phyloP scores from a whole-genome alignment of 2,888 invertebrate species.

The Dasypolia templi region DNA sequence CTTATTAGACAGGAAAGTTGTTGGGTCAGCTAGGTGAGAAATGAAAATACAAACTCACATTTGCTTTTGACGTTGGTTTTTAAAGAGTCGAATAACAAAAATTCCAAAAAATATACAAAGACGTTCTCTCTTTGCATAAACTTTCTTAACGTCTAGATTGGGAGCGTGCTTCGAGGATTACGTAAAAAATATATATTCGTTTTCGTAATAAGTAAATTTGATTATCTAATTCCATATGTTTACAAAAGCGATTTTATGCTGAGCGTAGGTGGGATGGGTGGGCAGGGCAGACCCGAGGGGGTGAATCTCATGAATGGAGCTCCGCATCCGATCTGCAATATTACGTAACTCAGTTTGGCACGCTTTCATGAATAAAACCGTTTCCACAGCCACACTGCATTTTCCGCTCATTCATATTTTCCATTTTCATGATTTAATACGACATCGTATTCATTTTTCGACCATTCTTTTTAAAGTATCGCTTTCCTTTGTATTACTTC shows the following conservation, averaged over 20 bases:
- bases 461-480: conserved; percentile 32
- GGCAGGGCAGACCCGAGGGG: conserved; percentile 48
- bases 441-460: conserved; percentile 18
- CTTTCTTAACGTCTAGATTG: conserved; percentile 43
- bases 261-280: conserved; percentile 50
- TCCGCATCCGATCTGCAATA: conserved; percentile 83
- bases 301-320: conserved; percentile 78
- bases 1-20: not conserved
- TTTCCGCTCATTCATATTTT: conserved; percentile 56
- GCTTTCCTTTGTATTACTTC: conserved; percentile 48
- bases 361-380: conserved; percentile 69
- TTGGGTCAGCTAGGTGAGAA: not conserved
- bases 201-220: conserved; percentile 48
- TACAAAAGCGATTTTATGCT: conserved; percentile 57
- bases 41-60: conserved; percentile 7
- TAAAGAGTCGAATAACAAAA: not conserved
- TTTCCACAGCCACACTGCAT: conserved; percentile 50
- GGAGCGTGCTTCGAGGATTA: conserved; percentile 20
- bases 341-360: conserved; percentile 82
- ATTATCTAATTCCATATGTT: conserved; percentile 60
- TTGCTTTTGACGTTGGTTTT: not conserved
- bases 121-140: conserved; percentile 23
- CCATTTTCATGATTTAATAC: conserved; percentile 55
- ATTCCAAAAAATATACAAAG: not conserved
- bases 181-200: conserved; percentile 45